A percentile compares a stretch with the other conserved stretches of the same genome.
These are phyloP conservation scores for Meteorus cinctellus DNA, from an alignment of 2,888 invertebrate species.

Conservation along the genomic window DNA sequence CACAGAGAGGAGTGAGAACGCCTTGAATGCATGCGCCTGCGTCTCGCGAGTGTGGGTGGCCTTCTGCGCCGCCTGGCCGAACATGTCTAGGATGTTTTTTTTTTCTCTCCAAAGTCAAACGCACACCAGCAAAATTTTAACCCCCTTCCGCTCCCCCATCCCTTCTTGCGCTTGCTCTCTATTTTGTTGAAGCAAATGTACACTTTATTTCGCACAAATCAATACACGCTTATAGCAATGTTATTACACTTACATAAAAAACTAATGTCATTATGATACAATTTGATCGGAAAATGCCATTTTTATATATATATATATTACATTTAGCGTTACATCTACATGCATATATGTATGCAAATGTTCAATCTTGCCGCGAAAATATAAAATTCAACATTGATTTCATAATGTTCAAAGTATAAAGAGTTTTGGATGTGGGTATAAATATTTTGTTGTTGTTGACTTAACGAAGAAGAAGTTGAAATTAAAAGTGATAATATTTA, in stretches of 20 bases:
- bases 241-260: not conserved
- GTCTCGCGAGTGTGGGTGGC: slow-evolving; percentile 49
- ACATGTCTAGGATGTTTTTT: slow-evolving; percentile 54
- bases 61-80: slow-evolving; percentile 61
- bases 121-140: slow-evolving; percentile 31
- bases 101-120: slow-evolving; percentile 44
- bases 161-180: slow-evolving; percentile 2
- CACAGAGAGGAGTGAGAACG: slow-evolving; percentile 25
- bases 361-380: not conserved
- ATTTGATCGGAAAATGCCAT: not conserved
- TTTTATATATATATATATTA: not conserved
- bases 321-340: too few relatives aligned
- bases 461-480: not conserved
- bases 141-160: not conserved
- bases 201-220: slow-evolving; percentile 8
- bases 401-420: not conserved
- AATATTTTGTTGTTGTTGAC: not conserved
- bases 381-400: not conserved
- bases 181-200: not conserved
- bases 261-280: not conserved
- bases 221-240: not conserved
- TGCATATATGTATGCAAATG: not conserved
- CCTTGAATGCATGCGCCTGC: slow-evolving; percentile 48
- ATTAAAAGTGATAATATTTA: not conserved
- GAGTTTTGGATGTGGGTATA: not conserved